Evolutionary conservation across 2,113 vertebrate species (phyloP).

Genomic region (Propithecus coquereli): DNA sequence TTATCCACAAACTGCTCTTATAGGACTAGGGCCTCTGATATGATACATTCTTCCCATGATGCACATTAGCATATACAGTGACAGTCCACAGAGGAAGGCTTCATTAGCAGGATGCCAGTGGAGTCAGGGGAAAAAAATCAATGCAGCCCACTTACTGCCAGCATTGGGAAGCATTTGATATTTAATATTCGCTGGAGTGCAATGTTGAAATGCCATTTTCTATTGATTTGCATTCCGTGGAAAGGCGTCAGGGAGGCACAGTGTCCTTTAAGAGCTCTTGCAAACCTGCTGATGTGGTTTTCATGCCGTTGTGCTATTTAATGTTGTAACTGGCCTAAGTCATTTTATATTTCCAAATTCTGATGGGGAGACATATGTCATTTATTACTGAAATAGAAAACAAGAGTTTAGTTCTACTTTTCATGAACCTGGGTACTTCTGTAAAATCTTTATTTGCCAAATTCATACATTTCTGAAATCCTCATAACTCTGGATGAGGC

Average conservation of each 20-base stretch:
- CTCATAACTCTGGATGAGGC: not conserved
- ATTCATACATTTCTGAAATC: not conserved
- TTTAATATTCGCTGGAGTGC: slow-evolving; percentile 45
- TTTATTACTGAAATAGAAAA: not conserved
- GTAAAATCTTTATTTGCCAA: not conserved
- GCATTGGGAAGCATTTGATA: slow-evolving; percentile 35
- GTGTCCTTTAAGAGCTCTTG: slow-evolving; percentile 33
- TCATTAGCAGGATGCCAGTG: slow-evolving; percentile 37
- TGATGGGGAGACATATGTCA: not conserved
- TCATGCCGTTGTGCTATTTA: not conserved
- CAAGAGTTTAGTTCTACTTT: not conserved
- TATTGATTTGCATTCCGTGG: slow-evolving; percentile 40
- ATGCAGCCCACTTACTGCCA: not conserved
- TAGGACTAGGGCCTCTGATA: not conserved
- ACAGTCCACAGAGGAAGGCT: not conserved
- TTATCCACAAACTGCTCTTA: not conserved
- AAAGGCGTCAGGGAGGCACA: not conserved
- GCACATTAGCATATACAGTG: not conserved
- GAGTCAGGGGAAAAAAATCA: not conserved
- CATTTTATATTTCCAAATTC: slow-evolving; percentile 42
- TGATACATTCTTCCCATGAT: not conserved
- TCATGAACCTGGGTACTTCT: not conserved
- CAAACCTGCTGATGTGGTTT: slow-evolving; percentile 13
- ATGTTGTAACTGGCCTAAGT: slow-evolving; percentile 35
- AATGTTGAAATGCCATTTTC: slow-evolving; percentile 46